Conservation (phyloP, 1,140 invertebrate genomes). For the Aphaenogaster rudis region DNA sequence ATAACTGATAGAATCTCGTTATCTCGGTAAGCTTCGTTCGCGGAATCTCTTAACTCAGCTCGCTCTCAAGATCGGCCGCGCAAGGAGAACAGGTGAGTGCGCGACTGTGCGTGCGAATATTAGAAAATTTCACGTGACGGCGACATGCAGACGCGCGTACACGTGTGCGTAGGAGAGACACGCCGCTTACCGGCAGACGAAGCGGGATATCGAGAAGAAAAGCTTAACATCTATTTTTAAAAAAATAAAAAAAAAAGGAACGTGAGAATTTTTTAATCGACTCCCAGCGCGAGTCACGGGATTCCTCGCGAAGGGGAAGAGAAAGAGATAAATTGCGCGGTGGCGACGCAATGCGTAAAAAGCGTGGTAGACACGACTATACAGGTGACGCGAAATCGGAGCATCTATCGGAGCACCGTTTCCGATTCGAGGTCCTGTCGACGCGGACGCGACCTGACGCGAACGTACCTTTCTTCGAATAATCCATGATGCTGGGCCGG, state of each 20-base stretch:
- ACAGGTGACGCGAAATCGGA: not conserved
- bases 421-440: not conserved
- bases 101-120: not conserved
- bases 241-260: not conserved
- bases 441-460: conserved; percentile 14
- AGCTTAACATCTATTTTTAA: not conserved
- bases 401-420: not conserved
- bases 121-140: conserved; percentile 18
- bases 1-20: conserved; percentile 71
- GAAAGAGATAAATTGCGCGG: not conserved
- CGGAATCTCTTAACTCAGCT: not conserved
- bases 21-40: conserved; percentile 66
- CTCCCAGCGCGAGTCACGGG: too few species aligned
- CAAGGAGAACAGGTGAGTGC: not conserved
- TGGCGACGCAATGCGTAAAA: not conserved
- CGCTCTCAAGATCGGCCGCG: not conserved
- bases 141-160: not conserved
- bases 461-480: conserved; percentile 78
- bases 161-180: not conserved
- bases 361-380: not conserved
- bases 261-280: not conserved
- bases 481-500: conserved; percentile 74
- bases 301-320: not conserved
- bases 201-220: not conserved
- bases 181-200: not conserved